Conservation (phyloP, 2,888 invertebrate genomes). For the Empis stercorea region DNA sequence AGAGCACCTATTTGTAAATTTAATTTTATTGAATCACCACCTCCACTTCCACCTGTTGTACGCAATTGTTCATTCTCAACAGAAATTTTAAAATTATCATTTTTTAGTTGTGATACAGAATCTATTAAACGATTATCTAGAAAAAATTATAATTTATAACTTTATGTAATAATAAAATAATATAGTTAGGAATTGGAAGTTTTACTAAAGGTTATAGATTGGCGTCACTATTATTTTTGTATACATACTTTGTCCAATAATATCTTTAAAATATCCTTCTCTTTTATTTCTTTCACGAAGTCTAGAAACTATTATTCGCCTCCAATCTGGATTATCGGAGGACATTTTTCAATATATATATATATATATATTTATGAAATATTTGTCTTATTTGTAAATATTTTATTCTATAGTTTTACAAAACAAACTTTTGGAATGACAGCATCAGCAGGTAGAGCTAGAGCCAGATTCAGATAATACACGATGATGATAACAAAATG, state of each 20-base stretch:
- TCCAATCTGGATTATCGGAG: slow-evolving; percentile 44
- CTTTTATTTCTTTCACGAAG: slow-evolving; percentile 60
- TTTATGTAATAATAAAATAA: too few relatives aligned
- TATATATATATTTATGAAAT: too few relatives aligned
- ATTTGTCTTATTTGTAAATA: too few relatives aligned
- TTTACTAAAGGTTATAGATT: too few relatives aligned
- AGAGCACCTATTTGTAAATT: slow-evolving; percentile 49
- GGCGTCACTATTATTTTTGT: background rate
- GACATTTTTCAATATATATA: slow-evolving; percentile 19
- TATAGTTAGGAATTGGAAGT: too few relatives aligned
- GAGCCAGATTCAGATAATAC: too few relatives aligned
- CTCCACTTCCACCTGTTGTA: slow-evolving; percentile 28
- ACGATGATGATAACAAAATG: too few relatives aligned
- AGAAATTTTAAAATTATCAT: slow-evolving; percentile 73
- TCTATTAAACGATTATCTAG: slow-evolving; percentile 81
- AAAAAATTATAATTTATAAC: too few relatives aligned
- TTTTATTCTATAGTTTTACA: too few relatives aligned
- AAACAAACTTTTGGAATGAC: too few relatives aligned
- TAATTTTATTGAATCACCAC: slow-evolving; percentile 37
- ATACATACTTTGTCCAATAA: slow-evolving; percentile 68
- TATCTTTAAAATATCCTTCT: slow-evolving; percentile 64
- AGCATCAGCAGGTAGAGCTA: too few relatives aligned
- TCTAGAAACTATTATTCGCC: slow-evolving; percentile 53
- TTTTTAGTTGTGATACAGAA: slow-evolving; percentile 61
- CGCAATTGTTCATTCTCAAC: slow-evolving; percentile 74